These are phyloP conservation scores for Meandrusa payeni DNA, from an alignment of 2,888 invertebrate species.

Conservation along the genomic window DNA sequence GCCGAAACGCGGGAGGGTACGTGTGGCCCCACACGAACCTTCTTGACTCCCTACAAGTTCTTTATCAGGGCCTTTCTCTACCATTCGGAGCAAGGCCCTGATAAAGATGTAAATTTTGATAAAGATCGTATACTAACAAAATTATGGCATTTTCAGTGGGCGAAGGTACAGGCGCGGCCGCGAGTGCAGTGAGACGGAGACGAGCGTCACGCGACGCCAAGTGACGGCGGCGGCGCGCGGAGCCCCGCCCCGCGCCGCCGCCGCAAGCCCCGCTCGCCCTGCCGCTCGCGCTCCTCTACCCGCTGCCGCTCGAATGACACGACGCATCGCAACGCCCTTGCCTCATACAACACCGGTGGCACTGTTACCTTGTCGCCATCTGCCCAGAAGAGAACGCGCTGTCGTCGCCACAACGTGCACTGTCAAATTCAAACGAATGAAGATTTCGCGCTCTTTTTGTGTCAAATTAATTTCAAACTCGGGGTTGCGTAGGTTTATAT, in stretches of 20 bases:
- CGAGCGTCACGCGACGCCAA: slow-evolving; percentile 87
- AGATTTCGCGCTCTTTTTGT: slow-evolving; percentile 8
- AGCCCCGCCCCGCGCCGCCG: slow-evolving; percentile 52
- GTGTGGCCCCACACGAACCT: too few relatives aligned
- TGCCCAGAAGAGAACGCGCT: slow-evolving; percentile 19
- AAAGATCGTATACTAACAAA: too few relatives aligned
- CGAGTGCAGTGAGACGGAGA: slow-evolving; percentile 75
- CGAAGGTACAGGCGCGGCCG: slow-evolving; percentile 44
- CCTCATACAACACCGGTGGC: slow-evolving; percentile 10
- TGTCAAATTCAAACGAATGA: slow-evolving; percentile 6
- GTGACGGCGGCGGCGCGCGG: slow-evolving; percentile 84
- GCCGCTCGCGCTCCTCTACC: slow-evolving; percentile 36
- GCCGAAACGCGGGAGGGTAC: too few relatives aligned
- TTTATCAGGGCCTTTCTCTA: too few relatives aligned
- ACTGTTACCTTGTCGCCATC: slow-evolving; percentile 14
- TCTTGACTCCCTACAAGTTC: too few relatives aligned
- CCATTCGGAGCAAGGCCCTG: too few relatives aligned
- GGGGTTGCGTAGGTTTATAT: slow-evolving; percentile 1
- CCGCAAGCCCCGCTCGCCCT: slow-evolving; percentile 31
- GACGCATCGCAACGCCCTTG: slow-evolving; percentile 14
- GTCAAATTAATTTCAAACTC: slow-evolving; percentile 4
- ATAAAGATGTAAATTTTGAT: too few relatives aligned
- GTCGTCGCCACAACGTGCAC: not conserved
- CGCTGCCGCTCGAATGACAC: slow-evolving; percentile 33
- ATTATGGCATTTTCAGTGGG: slow-evolving; percentile 59